Percentiles rank a stretch among this genome's conserved stretches.
Evolutionary conservation across 2,888 invertebrate genomes (phyloP).

Genomic region (Netelia inedita): DNA sequence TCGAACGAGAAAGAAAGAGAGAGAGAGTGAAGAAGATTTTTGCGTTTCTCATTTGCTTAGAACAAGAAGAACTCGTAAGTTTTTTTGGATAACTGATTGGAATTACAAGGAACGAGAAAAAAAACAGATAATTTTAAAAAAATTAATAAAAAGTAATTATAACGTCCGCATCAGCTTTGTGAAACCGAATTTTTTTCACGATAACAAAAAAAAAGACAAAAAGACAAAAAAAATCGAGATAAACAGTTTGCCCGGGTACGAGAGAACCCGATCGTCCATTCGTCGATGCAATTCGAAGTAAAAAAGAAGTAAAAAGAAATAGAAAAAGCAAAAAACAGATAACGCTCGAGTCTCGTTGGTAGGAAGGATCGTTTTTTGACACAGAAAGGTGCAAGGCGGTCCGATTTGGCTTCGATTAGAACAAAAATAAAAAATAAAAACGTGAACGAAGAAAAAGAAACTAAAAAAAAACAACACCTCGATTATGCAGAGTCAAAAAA

Average conservation of each 20-base stretch:
- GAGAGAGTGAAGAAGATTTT: not conserved
- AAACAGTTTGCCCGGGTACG: constrained; percentile 38
- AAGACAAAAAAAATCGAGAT: constrained; percentile 28
- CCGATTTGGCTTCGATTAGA: not conserved
- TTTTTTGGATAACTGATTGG: constrained; percentile 60
- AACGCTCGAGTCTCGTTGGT: constrained; percentile 2
- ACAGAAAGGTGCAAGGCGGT: constrained; percentile 17
- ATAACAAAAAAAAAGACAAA: constrained; percentile 45
- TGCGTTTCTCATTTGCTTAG: constrained; percentile 62
- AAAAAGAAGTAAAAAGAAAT: constrained; percentile 5
- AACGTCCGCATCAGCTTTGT: constrained; percentile 53
- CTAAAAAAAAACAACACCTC: not conserved
- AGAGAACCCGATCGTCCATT: constrained; percentile 58
- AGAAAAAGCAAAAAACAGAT: not conserved
- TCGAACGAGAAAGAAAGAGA: constrained; percentile 30
- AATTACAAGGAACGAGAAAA: constrained; percentile 15
- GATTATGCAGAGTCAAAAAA: not conserved
- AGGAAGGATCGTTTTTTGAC: constrained; percentile 22
- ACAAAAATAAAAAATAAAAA: not conserved
- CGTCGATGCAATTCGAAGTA: constrained; percentile 48
- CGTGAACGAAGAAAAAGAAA: constrained; percentile 24
- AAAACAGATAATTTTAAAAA: constrained; percentile 27
- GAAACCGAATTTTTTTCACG: constrained; percentile 58
- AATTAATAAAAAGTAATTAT: constrained; percentile 49
- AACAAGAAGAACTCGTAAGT: constrained; percentile 47